Evolutionary conservation across 2,113 vertebrate species (phyloP), one percentile per base, ranked within the genome.

Genomic region (Oncorhynchus gorbuscha): DNA sequence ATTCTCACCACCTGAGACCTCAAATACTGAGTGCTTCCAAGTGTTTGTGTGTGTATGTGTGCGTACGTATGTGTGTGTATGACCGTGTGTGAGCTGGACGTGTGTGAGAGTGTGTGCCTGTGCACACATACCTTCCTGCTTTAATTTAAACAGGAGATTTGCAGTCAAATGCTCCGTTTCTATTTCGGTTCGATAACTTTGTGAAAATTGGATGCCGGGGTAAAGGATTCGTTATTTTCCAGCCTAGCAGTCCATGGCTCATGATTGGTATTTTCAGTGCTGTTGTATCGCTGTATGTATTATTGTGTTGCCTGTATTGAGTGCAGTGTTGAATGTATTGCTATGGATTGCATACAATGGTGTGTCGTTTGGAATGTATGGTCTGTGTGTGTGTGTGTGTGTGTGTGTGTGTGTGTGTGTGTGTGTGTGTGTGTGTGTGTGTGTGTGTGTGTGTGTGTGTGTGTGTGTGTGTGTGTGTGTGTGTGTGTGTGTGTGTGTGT

Each of bases 131-230:
- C 20, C 7, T 39, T 8, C 3, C 20, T 12, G 69, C 14, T n/a
- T 70, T 24, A 3, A 9, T 11, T 11, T 75, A 59, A 79, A 49
- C 12, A 12, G 69, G 48, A 55, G 66, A 81, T 78, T 81, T 84
- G 74, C 75, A 75, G 71, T 82, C 74, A 78, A 80, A 39, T 71
- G 69, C 74, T 64, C 49, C 30, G 12, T n/a, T 83, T 80, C 80
- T 86, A 90, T 88, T 91, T 87, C 80, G 78, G 73, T 81, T 83
- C 81, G 85, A 85, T 88, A 85, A 35, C 79, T 85, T 83, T 73
- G 64, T 70, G 83, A 86, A 90, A 90, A 90, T 89, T 91, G 86
- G 79, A 89, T 87, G 78, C 76, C 66, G 80, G 75, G 72, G 68
- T 79, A 76, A 83, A 86, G 83, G 82, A 89, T 84, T 84, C 76